These are phyloP conservation scores for Liasis olivaceus DNA, from an alignment of 2,797 vertebrate genomes.

Conservation along the genomic window DNA sequence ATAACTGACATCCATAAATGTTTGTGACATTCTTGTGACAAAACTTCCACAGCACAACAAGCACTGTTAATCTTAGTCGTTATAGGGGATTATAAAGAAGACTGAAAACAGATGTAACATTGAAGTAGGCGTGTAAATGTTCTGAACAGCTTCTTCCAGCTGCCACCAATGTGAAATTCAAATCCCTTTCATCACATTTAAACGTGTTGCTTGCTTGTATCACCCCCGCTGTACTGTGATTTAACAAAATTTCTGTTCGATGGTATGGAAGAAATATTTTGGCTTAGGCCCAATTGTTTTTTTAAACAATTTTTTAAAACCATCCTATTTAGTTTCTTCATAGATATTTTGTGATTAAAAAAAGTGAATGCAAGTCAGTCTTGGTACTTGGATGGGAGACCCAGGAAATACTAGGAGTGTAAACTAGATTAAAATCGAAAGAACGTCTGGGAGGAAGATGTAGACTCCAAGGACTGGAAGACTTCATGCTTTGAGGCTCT, in stretches of 20 bases:
- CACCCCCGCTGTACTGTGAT: background rate
- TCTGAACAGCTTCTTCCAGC: background rate
- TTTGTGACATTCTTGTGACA: background rate
- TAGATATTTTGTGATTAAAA: background rate
- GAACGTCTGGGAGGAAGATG: background rate
- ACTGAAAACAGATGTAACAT: background rate
- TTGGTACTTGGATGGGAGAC: background rate
- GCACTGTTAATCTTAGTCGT: background rate
- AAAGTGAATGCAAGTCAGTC: background rate
- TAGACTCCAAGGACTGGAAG: background rate
- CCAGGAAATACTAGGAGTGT: background rate
- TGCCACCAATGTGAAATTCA: background rate
- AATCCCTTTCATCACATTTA: background rate
- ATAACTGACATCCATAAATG: background rate
- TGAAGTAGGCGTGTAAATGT: background rate
- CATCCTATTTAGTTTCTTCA: background rate
- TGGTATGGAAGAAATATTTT: background rate
- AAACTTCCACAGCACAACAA: background rate
- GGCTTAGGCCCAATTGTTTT: background rate
- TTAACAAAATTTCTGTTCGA: background rate
- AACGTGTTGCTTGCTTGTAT: background rate
- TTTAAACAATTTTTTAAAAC: background rate
- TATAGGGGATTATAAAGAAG: background rate
- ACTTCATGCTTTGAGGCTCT: background rate
- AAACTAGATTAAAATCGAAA: background rate